Conservation (phyloP, 1,140 invertebrate genomes). For the Bursaphelenchus mucronatus region DNA sequence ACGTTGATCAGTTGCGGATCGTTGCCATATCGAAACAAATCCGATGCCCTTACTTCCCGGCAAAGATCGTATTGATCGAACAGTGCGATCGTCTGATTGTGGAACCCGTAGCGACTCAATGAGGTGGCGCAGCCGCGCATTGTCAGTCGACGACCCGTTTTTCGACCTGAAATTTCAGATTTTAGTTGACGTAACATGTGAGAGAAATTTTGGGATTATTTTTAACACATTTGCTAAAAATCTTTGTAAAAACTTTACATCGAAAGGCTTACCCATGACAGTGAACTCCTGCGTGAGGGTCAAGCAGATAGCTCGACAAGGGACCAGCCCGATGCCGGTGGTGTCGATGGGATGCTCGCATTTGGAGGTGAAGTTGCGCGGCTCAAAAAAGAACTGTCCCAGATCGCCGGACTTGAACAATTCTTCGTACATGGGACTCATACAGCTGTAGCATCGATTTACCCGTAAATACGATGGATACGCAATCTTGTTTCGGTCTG, state of each 20-base stretch:
- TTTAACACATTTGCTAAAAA: no score
- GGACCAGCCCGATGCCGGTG: conserved; percentile 30
- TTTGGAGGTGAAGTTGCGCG: conserved; percentile 38
- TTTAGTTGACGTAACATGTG: neutral
- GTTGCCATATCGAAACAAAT: conserved; percentile 38
- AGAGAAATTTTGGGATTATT: neutral
- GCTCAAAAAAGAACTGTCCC: conserved; percentile 46
- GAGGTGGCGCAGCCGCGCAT: conserved; percentile 46
- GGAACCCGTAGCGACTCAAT: conserved; percentile 31
- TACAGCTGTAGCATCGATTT: conserved; percentile 44
- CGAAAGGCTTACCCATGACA: conserved; percentile 40
- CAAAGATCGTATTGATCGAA: conserved; percentile 49
- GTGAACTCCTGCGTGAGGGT: conserved; percentile 45
- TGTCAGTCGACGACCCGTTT: conserved; percentile 42
- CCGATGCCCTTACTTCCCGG: conserved; percentile 36
- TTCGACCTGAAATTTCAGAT: conserved; percentile 33
- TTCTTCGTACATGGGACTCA: conserved; percentile 42
- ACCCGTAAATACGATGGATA: conserved; percentile 21
- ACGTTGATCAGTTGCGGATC: conserved; percentile 29
- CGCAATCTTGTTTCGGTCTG: conserved; percentile 15
- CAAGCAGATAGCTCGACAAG: conserved; percentile 44
- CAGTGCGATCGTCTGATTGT: conserved; percentile 41
- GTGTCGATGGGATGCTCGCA: conserved; percentile 42
- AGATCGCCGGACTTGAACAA: conserved; percentile 36
- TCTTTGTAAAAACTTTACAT: no score